These are phyloP conservation scores for Lumbricus terrestris DNA, from an alignment of 2,888 invertebrate species.

Conservation along the genomic window DNA sequence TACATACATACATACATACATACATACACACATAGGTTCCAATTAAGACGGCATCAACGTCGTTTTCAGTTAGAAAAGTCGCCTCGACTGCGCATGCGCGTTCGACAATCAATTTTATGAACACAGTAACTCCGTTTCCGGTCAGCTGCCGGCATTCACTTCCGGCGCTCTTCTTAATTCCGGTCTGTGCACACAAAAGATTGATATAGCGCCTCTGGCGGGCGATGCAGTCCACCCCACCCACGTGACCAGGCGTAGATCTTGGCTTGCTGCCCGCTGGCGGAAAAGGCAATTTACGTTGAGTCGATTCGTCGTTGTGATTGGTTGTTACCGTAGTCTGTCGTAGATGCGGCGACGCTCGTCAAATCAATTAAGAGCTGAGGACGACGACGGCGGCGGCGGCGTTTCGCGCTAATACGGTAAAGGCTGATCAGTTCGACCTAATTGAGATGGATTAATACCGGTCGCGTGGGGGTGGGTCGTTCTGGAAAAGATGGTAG, in stretches of 20 bases:
- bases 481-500: not conserved
- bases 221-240: not conserved
- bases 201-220: not conserved
- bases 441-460: slow-evolving; percentile 8
- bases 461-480: not conserved
- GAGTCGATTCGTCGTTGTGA: not conserved
- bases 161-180: not conserved
- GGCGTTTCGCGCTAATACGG: not conserved
- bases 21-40: not conserved
- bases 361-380: not conserved
- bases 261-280: not conserved
- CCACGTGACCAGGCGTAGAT: not conserved
- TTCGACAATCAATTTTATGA: not conserved
- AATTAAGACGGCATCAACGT: not conserved
- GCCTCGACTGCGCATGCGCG: not conserved
- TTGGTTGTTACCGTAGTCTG: slow-evolving; percentile 12
- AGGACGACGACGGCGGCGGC: not conserved
- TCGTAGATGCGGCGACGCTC: not conserved
- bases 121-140: not conserved
- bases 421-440: not conserved
- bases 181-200: not conserved
- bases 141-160: not conserved
- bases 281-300: not conserved
- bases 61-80: not conserved
- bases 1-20: no score